These are phyloP conservation scores for Eugnorisma glareosa DNA, from an alignment of 2,888 invertebrate species.

Conservation along the genomic window DNA sequence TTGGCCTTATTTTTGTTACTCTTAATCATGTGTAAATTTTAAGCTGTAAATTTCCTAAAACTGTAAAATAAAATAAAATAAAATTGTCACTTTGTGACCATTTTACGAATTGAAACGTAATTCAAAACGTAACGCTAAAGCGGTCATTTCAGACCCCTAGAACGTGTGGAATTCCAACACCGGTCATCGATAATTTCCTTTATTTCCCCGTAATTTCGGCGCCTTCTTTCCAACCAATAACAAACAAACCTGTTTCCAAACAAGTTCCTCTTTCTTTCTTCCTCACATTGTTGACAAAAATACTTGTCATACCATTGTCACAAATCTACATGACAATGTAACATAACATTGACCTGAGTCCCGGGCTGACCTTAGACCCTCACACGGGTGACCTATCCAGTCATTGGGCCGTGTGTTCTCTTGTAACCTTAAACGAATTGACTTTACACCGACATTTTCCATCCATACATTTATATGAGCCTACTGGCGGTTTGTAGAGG, in stretches of 20 bases:
- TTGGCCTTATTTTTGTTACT: too few relatives aligned
- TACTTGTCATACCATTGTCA: constrained; percentile 74
- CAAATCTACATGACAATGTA: constrained; percentile 85
- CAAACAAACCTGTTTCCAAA: constrained; percentile 20
- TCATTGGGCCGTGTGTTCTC: constrained; percentile 82
- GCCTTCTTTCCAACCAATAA: not conserved
- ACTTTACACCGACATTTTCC: constrained; percentile 28
- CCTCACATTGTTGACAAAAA: constrained; percentile 75
- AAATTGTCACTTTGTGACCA: too few relatives aligned
- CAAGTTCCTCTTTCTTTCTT: constrained; percentile 28
- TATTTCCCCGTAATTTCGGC: not conserved
- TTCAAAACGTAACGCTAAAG: too few relatives aligned
- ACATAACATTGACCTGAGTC: constrained; percentile 84
- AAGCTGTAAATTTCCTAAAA: too few relatives aligned
- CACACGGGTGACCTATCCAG: constrained; percentile 82
- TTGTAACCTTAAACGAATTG: constrained; percentile 73
- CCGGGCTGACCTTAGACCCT: constrained; percentile 78
- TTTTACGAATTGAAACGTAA: not conserved
- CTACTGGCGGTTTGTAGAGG: constrained; percentile 52
- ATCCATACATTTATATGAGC: constrained; percentile 9
- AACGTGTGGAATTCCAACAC: not conserved
- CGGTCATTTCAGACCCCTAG: too few relatives aligned
- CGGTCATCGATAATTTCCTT: not conserved
- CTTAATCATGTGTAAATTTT: too few relatives aligned
- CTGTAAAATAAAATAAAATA: too few relatives aligned